Evolutionary conservation across 2,113 vertebrate genomes (phyloP).

Genomic region (Gavia stellata): DNA sequence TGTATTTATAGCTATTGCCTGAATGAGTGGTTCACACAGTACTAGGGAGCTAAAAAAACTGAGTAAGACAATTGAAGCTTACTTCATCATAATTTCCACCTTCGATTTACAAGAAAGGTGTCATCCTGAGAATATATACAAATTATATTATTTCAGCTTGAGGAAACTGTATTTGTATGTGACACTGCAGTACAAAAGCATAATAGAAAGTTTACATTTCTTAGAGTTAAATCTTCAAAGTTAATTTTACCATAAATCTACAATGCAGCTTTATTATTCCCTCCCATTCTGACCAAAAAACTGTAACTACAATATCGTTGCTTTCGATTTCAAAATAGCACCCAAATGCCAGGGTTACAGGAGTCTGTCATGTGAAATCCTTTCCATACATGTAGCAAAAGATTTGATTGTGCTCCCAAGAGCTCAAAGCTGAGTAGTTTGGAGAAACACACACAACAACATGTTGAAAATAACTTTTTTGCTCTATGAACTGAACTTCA

Average conservation of each 20-base stretch:
- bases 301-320: background rate
- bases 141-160: background rate
- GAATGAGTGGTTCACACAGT: background rate
- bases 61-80: background rate
- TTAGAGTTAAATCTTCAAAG: background rate
- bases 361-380: background rate
- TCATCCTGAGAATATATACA: background rate
- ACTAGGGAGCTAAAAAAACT: background rate
- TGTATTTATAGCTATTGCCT: slow-evolving; percentile 50
- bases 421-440: background rate
- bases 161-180: background rate
- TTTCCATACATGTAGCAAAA: background rate
- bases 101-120: background rate
- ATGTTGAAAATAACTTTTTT: background rate
- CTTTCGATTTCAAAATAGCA: background rate
- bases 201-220: background rate
- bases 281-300: background rate
- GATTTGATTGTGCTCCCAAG: background rate
- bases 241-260: background rate
- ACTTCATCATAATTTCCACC: background rate
- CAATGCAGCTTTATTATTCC: background rate
- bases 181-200: background rate
- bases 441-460: background rate
- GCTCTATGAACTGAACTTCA: background rate
- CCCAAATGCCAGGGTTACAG: background rate